Percentiles rank a stretch among this genome's conserved stretches.
These are phyloP conservation scores for Orthonychiurus folsomi DNA, from an alignment of 2,888 invertebrate genomes.

Conservation along the genomic window DNA sequence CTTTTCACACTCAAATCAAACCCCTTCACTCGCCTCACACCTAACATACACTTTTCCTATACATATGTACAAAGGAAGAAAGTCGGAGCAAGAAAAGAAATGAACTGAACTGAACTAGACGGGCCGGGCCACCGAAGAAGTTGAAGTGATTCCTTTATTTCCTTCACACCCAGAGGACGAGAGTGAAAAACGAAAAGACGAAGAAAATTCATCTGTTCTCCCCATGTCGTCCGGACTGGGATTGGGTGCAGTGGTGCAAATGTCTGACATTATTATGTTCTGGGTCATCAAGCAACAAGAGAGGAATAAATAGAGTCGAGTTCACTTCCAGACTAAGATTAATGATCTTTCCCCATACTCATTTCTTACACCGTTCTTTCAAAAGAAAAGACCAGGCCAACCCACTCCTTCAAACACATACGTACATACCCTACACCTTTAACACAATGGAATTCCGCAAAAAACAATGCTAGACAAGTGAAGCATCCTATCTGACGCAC, in stretches of 20 bases:
- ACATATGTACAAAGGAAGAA: too few species aligned
- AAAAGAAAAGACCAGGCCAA: too few species aligned
- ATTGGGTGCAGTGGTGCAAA: conserved; percentile 39
- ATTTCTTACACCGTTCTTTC: background rate
- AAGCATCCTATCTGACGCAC: too few species aligned
- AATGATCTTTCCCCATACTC: conserved; percentile 26
- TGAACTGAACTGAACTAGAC: too few species aligned
- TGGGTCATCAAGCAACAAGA: conserved; percentile 41
- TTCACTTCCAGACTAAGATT: conserved; percentile 39
- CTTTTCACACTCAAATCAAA: too few species aligned
- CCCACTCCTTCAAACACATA: conserved; percentile 6
- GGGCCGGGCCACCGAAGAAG: too few species aligned
- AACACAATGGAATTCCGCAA: background rate
- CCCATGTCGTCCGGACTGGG: too few species aligned
- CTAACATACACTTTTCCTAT: too few species aligned
- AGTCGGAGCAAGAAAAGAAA: too few species aligned
- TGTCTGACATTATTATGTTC: conserved; percentile 41
- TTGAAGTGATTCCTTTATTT: conserved; percentile 4
- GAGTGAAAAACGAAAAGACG: background rate
- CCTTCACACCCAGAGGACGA: background rate
- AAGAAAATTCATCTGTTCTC: conserved; percentile 2
- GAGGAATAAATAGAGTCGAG: conserved; percentile 40
- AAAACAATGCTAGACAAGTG: too few species aligned
- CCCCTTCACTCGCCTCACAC: too few species aligned
- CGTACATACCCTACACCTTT: background rate